Conservation (phyloP, 2,113 vertebrate genomes). For the Scortum barcoo region DNA sequence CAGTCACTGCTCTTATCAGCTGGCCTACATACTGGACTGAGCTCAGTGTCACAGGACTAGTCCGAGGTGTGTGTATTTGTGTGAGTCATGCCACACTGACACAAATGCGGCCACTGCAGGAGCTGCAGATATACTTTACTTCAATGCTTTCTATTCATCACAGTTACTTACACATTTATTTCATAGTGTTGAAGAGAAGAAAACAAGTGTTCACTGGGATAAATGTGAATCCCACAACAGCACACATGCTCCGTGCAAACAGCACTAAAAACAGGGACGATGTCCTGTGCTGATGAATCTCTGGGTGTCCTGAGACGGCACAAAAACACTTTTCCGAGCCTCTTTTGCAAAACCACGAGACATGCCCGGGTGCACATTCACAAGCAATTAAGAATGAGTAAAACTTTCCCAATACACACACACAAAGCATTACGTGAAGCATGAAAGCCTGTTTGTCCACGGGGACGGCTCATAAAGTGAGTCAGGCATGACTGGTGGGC, state of each 20-base stretch:
- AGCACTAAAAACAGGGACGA: neutral
- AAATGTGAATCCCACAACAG: neutral
- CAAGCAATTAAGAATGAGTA: slow-evolving; percentile 63
- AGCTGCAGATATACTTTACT: neutral
- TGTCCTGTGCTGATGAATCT: neutral
- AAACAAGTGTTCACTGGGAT: too few relatives aligned
- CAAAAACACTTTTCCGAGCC: neutral
- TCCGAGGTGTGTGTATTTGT: slow-evolving; percentile 16
- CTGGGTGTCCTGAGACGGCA: slow-evolving; percentile 1
- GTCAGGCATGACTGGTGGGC: slow-evolving; percentile 65
- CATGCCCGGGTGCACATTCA: slow-evolving; percentile 50
- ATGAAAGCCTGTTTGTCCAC: slow-evolving; percentile 62
- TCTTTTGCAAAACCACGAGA: neutral
- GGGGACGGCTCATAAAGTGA: slow-evolving; percentile 68
- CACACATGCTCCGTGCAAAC: neutral
- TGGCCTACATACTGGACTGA: slow-evolving; percentile 47
- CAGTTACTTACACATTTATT: too few relatives aligned
- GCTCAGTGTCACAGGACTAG: neutral
- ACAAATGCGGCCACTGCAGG: neutral
- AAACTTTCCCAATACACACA: slow-evolving; percentile 59
- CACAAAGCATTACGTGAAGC: slow-evolving; percentile 31
- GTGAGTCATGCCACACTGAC: neutral
- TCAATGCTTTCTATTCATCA: too few relatives aligned
- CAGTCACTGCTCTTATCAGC: slow-evolving; percentile 51
- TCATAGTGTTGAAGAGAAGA: too few relatives aligned